Evolutionary conservation across 1,140 invertebrate species (phyloP).

Genomic region (Brachionus manjavacas): DNA sequence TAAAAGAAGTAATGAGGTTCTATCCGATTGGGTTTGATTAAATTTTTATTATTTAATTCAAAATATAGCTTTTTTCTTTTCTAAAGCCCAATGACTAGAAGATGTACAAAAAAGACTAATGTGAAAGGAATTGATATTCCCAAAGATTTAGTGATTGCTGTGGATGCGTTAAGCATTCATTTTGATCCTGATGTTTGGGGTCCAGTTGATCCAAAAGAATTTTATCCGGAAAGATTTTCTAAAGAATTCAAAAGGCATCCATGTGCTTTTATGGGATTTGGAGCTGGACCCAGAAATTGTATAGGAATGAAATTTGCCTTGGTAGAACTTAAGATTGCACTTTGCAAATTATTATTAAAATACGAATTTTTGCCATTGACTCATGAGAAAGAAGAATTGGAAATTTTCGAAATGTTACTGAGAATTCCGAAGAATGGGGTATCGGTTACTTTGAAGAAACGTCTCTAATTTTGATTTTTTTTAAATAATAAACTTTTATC

Average conservation of each 20-base stretch:
- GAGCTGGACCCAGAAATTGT: conserved; percentile 54
- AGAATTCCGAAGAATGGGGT: neutral
- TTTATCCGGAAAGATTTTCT: conserved; percentile 50
- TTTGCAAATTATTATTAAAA: conserved; percentile 40
- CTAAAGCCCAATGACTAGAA: conserved; percentile 47
- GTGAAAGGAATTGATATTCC: conserved; percentile 51
- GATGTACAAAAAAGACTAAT: conserved; percentile 47
- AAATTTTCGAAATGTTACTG: conserved; percentile 25
- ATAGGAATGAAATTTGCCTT: conserved; percentile 54
- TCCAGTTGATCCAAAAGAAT: conserved; percentile 47
- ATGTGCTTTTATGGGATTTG: conserved; percentile 52
- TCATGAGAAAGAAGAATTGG: conserved; percentile 40
- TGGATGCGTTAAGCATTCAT: conserved; percentile 53
- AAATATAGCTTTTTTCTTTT: no score
- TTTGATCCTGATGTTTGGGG: conserved; percentile 52
- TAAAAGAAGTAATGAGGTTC: conserved; percentile 14
- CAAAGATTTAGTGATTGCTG: conserved; percentile 50
- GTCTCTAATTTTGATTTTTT: neutral
- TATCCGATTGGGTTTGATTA: neutral
- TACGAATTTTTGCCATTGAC: conserved; percentile 37
- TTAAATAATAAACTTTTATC: no score
- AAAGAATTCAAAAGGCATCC: conserved; percentile 46
- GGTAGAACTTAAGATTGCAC: conserved; percentile 50
- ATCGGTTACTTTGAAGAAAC: neutral
- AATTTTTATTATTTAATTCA: conserved; percentile 43